Evolutionary conservation across 2,113 vertebrate species (phyloP).

Genomic region (Actenoides hombroni): DNA sequence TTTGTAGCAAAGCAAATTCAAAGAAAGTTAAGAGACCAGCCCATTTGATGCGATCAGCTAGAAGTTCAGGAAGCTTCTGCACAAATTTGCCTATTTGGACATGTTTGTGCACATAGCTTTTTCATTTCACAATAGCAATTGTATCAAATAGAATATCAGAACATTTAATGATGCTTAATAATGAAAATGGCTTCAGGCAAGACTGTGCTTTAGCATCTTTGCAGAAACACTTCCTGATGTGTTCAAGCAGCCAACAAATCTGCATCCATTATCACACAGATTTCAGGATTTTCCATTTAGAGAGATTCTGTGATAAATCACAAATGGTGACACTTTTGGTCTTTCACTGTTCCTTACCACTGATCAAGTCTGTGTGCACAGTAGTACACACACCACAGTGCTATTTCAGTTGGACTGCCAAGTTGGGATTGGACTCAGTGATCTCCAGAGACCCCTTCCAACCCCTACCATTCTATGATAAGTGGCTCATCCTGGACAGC

Average conservation of each 20-base stretch:
- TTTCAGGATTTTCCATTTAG: not conserved
- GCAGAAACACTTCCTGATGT: not conserved
- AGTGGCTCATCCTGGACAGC: not conserved
- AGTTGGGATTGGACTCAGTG: no score
- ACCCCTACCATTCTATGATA: not conserved
- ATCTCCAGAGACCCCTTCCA: no score
- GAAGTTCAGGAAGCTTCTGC: not conserved
- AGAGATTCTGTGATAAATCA: not conserved
- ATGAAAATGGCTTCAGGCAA: slow-evolving; percentile 8
- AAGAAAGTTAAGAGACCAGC: not conserved
- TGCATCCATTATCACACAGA: not conserved
- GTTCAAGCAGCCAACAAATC: not conserved
- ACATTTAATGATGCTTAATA: not conserved
- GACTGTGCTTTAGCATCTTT: not conserved
- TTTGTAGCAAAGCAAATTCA: not conserved
- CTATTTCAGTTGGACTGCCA: not conserved
- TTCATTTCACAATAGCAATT: not conserved
- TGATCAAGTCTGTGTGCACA: not conserved
- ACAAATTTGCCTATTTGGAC: not conserved
- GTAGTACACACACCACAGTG: not conserved
- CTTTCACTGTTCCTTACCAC: not conserved
- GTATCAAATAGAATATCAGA: not conserved
- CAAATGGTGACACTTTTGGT: not conserved
- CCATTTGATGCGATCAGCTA: not conserved
- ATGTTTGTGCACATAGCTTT: not conserved